Conservation (phyloP, 2,888 invertebrate genomes). For the Meiosimyza decipiens region DNA sequence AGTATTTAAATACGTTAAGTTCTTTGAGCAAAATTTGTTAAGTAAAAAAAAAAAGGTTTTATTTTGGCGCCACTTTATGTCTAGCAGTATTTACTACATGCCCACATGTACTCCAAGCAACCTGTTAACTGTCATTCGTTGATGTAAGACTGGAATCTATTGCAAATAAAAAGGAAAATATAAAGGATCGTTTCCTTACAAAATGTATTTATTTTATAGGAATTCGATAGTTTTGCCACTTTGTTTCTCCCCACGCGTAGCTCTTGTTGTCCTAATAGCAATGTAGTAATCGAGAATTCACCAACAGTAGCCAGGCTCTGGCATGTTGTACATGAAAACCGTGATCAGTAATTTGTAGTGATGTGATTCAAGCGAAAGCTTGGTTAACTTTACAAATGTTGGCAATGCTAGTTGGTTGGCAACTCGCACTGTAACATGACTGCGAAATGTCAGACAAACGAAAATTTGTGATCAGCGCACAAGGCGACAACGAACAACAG, state of each 20-base stretch:
- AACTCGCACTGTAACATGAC: constrained; percentile 16
- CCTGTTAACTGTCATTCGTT: constrained; percentile 15
- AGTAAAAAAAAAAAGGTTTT: not conserved
- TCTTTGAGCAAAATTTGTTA: no score
- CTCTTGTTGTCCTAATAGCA: no score
- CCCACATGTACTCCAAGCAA: not conserved
- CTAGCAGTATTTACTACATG: not conserved
- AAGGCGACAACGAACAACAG: constrained; percentile 32
- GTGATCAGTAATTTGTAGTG: constrained; percentile 67
- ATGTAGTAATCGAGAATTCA: not conserved
- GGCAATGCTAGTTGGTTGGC: constrained; percentile 20
- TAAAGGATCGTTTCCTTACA: not conserved
- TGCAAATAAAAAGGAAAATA: not conserved
- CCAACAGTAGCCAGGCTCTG: constrained; percentile 43
- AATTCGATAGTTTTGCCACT: constrained; percentile 17
- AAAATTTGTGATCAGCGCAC: constrained; percentile 38
- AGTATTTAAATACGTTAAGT: no score
- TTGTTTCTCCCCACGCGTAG: not conserved
- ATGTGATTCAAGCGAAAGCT: not conserved
- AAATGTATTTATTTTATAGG: constrained; percentile 15
- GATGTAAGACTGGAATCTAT: not conserved
- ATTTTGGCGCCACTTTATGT: not conserved
- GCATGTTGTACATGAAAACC: constrained; percentile 67
- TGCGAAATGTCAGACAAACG: constrained; percentile 22
- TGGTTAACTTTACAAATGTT: not conserved